Percentiles rank a stretch among this genome's conserved stretches.
These are phyloP conservation scores for Helicolenus hilgendorfi DNA, from an alignment of 2,797 vertebrate genomes.

Conservation along the genomic window DNA sequence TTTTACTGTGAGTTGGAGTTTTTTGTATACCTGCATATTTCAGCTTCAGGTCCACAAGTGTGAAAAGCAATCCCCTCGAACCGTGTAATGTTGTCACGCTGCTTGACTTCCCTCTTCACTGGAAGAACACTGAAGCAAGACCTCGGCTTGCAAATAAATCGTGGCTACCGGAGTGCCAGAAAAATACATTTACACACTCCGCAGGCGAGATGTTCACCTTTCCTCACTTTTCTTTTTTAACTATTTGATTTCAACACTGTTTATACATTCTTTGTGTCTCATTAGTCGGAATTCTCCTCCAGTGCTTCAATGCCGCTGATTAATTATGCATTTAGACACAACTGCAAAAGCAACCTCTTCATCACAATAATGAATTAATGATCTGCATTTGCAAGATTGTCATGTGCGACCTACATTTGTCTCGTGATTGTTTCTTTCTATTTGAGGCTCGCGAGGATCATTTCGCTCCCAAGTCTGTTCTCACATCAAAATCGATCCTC, in stretches of 20 bases:
- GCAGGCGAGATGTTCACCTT: background rate
- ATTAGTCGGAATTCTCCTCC: conserved; percentile 36
- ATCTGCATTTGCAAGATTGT: conserved; percentile 64
- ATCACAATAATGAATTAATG: conserved; percentile 74
- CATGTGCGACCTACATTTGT: conserved; percentile 59
- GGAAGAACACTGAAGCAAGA: conserved; percentile 35
- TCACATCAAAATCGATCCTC: conserved; percentile 22
- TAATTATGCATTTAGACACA: conserved; percentile 77
- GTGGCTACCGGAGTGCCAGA: background rate
- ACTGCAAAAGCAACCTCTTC: conserved; percentile 45
- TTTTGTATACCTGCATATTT: conserved; percentile 54
- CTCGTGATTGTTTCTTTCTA: conserved; percentile 28
- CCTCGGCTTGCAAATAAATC: conserved; percentile 38
- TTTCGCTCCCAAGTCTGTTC: conserved; percentile 18
- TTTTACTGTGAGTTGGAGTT: background rate
- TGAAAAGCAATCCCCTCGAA: conserved; percentile 53
- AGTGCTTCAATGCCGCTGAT: conserved; percentile 55
- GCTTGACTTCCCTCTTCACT: conserved; percentile 56
- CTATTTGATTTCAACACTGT: conserved; percentile 33
- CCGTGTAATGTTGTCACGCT: conserved; percentile 59
- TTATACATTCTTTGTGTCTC: conserved; percentile 56
- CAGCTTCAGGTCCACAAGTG: conserved; percentile 20
- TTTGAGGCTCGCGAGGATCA: conserved; percentile 29
- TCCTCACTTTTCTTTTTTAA: background rate
- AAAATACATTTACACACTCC: conserved; percentile 12